Base-by-base conservation (phyloP, 2,888 invertebrate genomes). In the Oligia strigilis region DNA sequence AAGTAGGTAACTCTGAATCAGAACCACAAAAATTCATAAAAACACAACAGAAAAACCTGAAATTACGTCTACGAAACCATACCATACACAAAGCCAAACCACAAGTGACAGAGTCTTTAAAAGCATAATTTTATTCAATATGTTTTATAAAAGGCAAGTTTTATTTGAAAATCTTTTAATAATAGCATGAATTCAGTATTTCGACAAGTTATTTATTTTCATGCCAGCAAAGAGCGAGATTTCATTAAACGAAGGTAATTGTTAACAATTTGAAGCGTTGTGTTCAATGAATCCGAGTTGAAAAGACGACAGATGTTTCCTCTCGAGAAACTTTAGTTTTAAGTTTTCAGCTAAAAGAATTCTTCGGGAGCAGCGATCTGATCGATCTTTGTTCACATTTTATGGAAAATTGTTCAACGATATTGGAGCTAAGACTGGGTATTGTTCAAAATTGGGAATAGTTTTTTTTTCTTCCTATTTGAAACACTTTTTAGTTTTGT, bases 221-320 rank as follows among this genome's bases (percentile, higher is more conserved):
- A 80, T 75, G 62, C 73, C 36, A 78, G 65, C 83, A 82, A 80
- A 81, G 69, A 80, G 74, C 80, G 65, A 86, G 73, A 88, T 89
- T 88, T 88, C 80, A 88, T 86, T 88, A 81, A 85, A 88, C 55
- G 75, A 79, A 80, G 78, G 83, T 84, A 88, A 84, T 88, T 89
- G 87, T 88, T 80, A 88, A 86, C 82, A 81, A 86, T 83, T 90
- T 85, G 77, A 84, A 90, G 88, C 88, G 82, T 88, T 79, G 87
- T 87, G 89, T 88, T 88, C 89, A 89, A 89, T 88, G 90, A 89
- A 91, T 91, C 81, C 87, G 86, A 91, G 88, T 90, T 89, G 87
- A 89, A 91, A 90, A 89, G 88, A 88, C 91, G 91, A 91, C 91
- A 92, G 92, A 91, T 91, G 92, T 91, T 92, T 90, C 92, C 87